Evolutionary conservation across 1,140 invertebrate genomes (phyloP), one percentile per base, ranked within the genome.

Genomic region (Branchinecta lynchi): DNA sequence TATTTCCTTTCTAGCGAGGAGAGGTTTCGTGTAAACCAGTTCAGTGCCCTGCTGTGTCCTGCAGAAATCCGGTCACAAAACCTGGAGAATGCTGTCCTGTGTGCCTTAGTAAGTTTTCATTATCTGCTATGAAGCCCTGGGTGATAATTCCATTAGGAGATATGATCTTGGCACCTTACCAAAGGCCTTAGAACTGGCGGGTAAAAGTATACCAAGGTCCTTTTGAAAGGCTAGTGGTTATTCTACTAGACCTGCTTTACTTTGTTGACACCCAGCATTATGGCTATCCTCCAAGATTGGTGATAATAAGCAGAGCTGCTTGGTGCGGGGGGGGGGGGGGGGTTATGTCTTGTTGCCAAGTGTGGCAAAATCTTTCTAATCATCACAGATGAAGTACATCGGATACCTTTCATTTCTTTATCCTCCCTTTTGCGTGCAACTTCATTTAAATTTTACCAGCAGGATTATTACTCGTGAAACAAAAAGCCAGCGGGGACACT

Each of bases 41-140:
- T 21, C 84, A 87, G 75, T 93, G 91, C 81, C 84, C 87, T 66
- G 80, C 81, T 73, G 80, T 84, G 45, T 82, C 82, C 66, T 94
- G 91, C 80, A 89, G 88, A 79, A 85, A 90, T 78, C 89, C 90
- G 72, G 84, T 89, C 44, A 80, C 84, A 73, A 84, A 84, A 75
- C 83, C 84, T 71, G 89, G 87, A 72, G 84, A 90, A 77, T 94
- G 90, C 79, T 93, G 91, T 79, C 88, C 88, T 70, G 85, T 84
- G 71, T 94, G 89, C 79, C 82, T 89, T 73, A 89, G 90, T 92
- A 84, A 86, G 88, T 87, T 73, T 67, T 66, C 68, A 51, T 32
- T 66, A 15, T 15, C 12, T 60, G 51, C 17, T 60, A 15, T 6
- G 51, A 60, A 60, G 12, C 12, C 51, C 17, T 15, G 12, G 17